phyloP scores from a whole-genome alignment of 2,113 vertebrate species.

The Malurus elegans region DNA sequence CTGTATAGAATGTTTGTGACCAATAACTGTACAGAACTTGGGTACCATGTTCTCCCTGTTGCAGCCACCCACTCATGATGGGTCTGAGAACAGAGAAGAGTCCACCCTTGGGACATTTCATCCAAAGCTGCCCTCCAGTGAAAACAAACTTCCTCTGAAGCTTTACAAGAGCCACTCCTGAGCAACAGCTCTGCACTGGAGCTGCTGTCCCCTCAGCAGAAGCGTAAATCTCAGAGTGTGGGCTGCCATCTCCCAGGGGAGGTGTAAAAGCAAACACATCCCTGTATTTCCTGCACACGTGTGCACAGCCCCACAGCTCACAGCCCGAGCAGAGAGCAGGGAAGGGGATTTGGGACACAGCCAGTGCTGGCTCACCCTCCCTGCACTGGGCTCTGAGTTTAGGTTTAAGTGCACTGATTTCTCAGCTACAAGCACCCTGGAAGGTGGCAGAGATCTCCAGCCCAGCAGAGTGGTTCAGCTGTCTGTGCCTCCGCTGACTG shows the following conservation, averaged over 20 bases:
- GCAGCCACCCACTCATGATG: background rate
- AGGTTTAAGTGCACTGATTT: background rate
- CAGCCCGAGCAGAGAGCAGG: background rate
- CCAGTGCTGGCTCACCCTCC: background rate
- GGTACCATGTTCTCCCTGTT: background rate
- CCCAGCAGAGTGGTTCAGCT: background rate
- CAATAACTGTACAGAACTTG: background rate
- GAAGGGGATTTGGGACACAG: background rate
- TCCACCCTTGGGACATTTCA: background rate
- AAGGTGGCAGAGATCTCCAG: background rate
- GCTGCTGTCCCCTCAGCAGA: background rate
- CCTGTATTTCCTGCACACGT: rapidly evolving
- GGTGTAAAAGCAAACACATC: background rate
- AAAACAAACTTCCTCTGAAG: background rate
- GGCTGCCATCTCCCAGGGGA: background rate
- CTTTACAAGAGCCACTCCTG: background rate
- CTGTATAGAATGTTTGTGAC: background rate
- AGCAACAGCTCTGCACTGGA: background rate
- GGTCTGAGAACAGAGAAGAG: background rate
- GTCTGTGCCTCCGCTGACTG: too few relatives aligned
- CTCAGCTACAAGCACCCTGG: background rate
- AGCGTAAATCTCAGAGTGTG: background rate
- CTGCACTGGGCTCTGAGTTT: background rate
- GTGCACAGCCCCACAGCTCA: background rate
- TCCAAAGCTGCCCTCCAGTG: background rate